Evolutionary conservation across 1,140 invertebrate genomes (phyloP), one percentile per base, ranked within the genome.

Genomic region (Eumaeus atala): DNA sequence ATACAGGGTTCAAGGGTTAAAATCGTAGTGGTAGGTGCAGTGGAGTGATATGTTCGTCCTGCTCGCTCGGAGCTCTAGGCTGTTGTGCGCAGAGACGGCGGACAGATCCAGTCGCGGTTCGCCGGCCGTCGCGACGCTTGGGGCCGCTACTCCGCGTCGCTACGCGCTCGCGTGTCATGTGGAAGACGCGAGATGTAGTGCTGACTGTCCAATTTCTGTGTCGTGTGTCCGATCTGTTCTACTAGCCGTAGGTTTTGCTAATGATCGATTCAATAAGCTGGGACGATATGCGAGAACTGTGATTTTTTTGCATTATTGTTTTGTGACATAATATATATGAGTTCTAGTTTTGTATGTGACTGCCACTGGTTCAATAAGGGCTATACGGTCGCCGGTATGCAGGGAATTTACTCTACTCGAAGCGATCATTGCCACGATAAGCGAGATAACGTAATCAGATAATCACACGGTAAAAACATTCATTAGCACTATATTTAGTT

Each of bases 51-150:
- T 78, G 66, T 70, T 70, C 72, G 80, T 85, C 82, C 76, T 67
- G 82, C 78, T 85, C 82, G 68, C 74, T 68, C 82, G 68, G 65
- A 68, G 77, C 71, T 68, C 70, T 72, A 80, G 79, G 72, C 71
- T 78, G 75, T 70, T 72, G 66, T 74, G 80, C 75, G 77, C 78
- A 72, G 70, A 64, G 72, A 59, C 74, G 73, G 72, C 61, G 48
- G 40, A 61, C 61, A 59, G 64, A 61, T 80, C 75, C 79, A 85
- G 82, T 85, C 82, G 82, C 82, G 82, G 77, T 85, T 75, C 68
- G 78, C 74, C 82, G 80, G 80, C 78, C 79, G 79, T 75, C 80
- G 79, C 80, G 82, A 82, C 80, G 78, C 76, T 79, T 64, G 77
- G 74, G 75, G 73, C 70, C 77, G 75, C 74, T 74, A 59, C 71